These are phyloP conservation scores for Alentia gelatinosa DNA, from an alignment of 2,888 invertebrate species.

Conservation along the genomic window DNA sequence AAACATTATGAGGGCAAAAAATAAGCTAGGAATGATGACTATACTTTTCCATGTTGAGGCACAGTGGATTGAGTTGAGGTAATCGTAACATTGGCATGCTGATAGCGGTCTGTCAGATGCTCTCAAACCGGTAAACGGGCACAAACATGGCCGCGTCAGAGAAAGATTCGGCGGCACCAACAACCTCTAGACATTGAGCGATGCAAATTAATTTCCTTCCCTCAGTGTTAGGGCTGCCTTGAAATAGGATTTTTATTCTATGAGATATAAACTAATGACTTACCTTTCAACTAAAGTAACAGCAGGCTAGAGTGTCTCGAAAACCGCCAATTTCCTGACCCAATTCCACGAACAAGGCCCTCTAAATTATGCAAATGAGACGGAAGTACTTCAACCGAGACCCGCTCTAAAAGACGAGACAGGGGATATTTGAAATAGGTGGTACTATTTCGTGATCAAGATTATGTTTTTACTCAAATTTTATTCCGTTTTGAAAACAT, in stretches of 20 bases:
- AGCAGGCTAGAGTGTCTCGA: conserved; percentile 47
- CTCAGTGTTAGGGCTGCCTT: background rate
- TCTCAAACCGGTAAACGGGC: conserved; percentile 5
- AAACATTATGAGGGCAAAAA: too few relatives aligned
- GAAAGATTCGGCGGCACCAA: background rate
- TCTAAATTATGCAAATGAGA: conserved; percentile 56
- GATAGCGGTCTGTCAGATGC: background rate
- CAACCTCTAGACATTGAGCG: too few relatives aligned
- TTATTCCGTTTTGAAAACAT: too few relatives aligned
- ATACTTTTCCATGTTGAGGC: too few relatives aligned
- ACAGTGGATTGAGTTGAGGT: too few relatives aligned
- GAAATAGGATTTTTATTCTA: background rate
- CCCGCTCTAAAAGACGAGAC: too few relatives aligned
- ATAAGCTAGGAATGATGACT: too few relatives aligned
- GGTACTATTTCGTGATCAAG: too few relatives aligned
- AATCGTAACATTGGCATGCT: too few relatives aligned
- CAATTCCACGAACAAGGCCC: conserved; percentile 57
- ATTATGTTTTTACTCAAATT: too few relatives aligned
- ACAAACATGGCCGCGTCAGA: conserved; percentile 21
- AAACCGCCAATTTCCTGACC: conserved; percentile 55
- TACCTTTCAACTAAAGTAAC: conserved; percentile 39
- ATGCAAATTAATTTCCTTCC: background rate
- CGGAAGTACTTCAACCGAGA: background rate
- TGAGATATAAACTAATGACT: background rate
- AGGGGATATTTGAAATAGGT: too few relatives aligned